Base-by-base conservation (phyloP, 37 sponge, comb jelly and placozoan species). In the Aplysina aerophoba region DNA sequence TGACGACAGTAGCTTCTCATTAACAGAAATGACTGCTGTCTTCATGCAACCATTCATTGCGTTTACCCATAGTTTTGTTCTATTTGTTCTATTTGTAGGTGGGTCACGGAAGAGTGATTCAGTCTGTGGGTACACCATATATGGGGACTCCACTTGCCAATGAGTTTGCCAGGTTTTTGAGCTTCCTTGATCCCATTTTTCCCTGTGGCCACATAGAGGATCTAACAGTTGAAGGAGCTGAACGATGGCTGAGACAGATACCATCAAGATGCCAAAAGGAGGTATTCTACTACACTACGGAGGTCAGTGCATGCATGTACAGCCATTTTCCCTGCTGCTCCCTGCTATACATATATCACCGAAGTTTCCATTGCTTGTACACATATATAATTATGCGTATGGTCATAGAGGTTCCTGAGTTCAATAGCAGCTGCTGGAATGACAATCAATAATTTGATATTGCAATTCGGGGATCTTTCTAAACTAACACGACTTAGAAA, bases 221-320 rank as follows among this genome's bases (percentile, higher is more conserved):
- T 77, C 78, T 85, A 1, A 75, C 59, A 27, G 21, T 24, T 21
- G 35, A 20, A 17, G 78, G 77, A 40, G 62, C 78, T 1, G 0
- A 13, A 4, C 27, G 55, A 39, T 85, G 86, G 86, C 79, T 6
- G 4, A 59, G 57, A 2, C 15, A 22, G 27, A 73, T 85, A 41
- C 61, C n/a, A 31, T 15, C 25, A 12, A 12, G 40, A 16, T 37
- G 39, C n/a, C 86, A 44, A 33, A 22, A 16, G 4, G 59, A 73
- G 14, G 86, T 78, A 25, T 74, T 58, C 36, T 73, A 65, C 86
- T 85, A 85, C 63, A 85, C 86, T 20, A 77, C 78, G 2, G 62
- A 85, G 61, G 79, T 78, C 11, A 35, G 71, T 11, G 50, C 50
- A 44, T 44, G 50, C 50, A 44, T 8, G 6, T 8, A 44, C 50